phyloP scores from a whole-genome alignment of 2,888 invertebrate species.

The Noctua fimbriata region DNA sequence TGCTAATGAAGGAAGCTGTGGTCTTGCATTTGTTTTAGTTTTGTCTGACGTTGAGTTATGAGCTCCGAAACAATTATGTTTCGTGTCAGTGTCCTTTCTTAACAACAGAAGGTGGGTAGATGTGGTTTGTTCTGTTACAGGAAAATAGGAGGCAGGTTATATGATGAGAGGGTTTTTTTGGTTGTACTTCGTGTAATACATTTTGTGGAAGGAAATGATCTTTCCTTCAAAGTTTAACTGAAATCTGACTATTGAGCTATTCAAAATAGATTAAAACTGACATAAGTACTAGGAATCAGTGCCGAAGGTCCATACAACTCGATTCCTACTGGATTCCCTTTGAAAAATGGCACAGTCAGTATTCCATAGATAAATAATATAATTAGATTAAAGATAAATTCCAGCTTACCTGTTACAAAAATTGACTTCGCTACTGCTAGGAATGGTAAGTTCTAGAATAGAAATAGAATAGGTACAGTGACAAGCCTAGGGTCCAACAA shows the following conservation, averaged over 20 bases:
- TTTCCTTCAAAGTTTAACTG: not conserved
- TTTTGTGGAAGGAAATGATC: not conserved
- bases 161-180: not conserved
- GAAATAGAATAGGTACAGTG: too few relatives aligned
- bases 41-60: slow-evolving; percentile 65
- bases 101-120: slow-evolving; percentile 17
- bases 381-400: too few relatives aligned
- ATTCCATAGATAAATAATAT: too few relatives aligned
- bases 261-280: not conserved
- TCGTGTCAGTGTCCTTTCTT: slow-evolving; percentile 59
- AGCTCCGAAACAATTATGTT: slow-evolving; percentile 56
- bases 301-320: too few relatives aligned
- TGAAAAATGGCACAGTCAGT: too few relatives aligned
- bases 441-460: too few relatives aligned
- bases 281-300: not conserved
- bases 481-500: too few relatives aligned
- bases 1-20: slow-evolving; percentile 62
- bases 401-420: too few relatives aligned
- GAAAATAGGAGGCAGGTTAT: not conserved
- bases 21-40: slow-evolving; percentile 59
- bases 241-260: not conserved
- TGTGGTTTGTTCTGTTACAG: slow-evolving; percentile 13
- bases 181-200: not conserved
- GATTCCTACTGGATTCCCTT: too few relatives aligned
- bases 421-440: too few relatives aligned